phyloP scores from a whole-genome alignment of 2,888 invertebrate genomes.

The Drosophila affinis region DNA sequence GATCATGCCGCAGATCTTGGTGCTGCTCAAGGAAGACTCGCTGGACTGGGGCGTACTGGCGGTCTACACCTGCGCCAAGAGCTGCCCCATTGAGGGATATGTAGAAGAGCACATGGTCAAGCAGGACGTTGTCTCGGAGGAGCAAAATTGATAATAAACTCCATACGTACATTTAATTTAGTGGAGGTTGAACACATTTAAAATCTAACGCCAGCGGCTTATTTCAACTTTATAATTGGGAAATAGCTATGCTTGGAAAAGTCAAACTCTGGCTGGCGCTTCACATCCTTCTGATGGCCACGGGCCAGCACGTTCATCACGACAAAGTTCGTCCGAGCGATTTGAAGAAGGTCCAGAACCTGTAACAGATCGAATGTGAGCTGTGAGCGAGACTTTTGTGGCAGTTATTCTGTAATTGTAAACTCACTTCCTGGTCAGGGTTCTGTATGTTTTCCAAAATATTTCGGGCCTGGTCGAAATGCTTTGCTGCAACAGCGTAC shows the following conservation, averaged over 20 bases:
- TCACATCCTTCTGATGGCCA: conserved; percentile 95
- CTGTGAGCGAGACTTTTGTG: background rate
- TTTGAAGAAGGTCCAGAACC: conserved; percentile 92
- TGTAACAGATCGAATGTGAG: conserved; percentile 78
- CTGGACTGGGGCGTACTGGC: conserved; percentile 96
- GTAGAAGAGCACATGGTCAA: conserved; percentile 91
- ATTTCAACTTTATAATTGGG: conserved; percentile 91
- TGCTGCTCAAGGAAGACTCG: conserved; percentile 88
- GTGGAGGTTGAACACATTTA: conserved; percentile 19
- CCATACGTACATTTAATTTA: conserved; percentile 53
- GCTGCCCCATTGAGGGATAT: conserved; percentile 89
- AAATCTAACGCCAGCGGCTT: conserved; percentile 26
- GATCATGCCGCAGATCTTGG: conserved; percentile 93
- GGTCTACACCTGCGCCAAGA: conserved; percentile 92
- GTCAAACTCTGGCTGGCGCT: conserved; percentile 94
- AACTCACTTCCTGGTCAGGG: conserved; percentile 91
- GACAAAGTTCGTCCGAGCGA: conserved; percentile 97
- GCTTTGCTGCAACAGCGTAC: conserved; percentile 94
- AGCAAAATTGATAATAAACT: conserved; percentile 22
- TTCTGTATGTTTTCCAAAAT: conserved; percentile 92
- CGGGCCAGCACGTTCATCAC: conserved; percentile 96
- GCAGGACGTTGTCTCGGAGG: conserved; percentile 87
- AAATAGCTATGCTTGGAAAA: conserved; percentile 95
- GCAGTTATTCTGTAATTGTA: conserved; percentile 12
- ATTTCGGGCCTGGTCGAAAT: conserved; percentile 95